A percentile compares a stretch with the other conserved stretches of the same genome.
Evolutionary conservation across 2,113 vertebrate species (phyloP).

Genomic region (Noturus placidus): DNA sequence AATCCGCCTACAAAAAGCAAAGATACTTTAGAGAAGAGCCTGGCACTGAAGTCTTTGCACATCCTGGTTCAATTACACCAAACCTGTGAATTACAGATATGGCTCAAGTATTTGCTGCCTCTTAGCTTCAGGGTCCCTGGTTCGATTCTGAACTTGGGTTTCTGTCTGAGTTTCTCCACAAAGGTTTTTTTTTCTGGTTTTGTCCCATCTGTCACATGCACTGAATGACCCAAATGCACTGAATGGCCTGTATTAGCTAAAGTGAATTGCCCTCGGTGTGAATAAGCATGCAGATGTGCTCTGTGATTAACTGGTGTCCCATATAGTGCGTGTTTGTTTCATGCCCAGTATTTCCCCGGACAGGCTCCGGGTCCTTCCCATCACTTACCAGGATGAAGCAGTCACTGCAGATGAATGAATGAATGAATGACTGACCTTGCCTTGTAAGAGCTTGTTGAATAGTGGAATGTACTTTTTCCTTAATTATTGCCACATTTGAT

Average conservation of each 20-base stretch:
- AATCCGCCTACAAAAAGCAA: background rate
- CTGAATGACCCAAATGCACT: background rate
- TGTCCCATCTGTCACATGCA: background rate
- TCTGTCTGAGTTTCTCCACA: background rate
- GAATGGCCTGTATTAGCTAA: background rate
- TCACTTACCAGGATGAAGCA: background rate
- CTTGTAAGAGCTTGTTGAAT: background rate
- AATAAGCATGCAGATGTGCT: background rate
- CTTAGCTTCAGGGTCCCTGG: no score
- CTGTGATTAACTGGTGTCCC: background rate
- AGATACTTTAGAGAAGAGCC: background rate
- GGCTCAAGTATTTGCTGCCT: background rate
- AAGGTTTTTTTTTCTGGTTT: background rate
- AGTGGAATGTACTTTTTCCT: constrained; percentile 61
- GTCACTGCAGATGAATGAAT: background rate
- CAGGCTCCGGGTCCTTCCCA: background rate
- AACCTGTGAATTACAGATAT: background rate
- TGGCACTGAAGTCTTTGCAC: background rate
- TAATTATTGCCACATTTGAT: constrained; percentile 82
- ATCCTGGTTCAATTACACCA: background rate
- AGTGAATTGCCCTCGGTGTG: background rate
- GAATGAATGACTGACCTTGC: background rate
- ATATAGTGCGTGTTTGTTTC: background rate
- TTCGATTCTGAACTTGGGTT: background rate
- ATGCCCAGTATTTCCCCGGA: no score